phyloP scores from a whole-genome alignment of 92 coral and sea anemone species.

The Siderastrea siderea region DNA sequence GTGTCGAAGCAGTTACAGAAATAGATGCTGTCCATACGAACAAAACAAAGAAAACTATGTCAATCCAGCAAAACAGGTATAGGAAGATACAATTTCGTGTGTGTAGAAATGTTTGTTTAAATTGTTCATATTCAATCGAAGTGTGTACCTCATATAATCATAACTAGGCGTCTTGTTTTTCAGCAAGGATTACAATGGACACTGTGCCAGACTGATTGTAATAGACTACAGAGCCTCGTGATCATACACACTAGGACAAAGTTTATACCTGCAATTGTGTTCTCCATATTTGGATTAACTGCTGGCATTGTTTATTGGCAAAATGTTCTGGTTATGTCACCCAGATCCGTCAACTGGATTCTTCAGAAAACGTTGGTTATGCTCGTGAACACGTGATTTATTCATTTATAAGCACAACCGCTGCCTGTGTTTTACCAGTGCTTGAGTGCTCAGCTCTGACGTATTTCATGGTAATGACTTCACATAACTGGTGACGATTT shows the following conservation, averaged over 20 bases:
- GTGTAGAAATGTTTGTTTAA: too few species aligned
- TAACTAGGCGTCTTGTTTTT: conserved; percentile 4
- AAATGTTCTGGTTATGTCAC: background rate
- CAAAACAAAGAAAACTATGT: background rate
- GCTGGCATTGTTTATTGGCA: conserved; percentile 65
- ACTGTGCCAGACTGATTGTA: conserved; percentile 32
- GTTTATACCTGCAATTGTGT: conserved; percentile 24
- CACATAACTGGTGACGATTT: conserved; percentile 64
- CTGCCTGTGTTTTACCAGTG: conserved; percentile 64
- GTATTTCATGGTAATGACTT: conserved; percentile 69
- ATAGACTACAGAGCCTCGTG: conserved; percentile 42
- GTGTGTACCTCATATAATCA: background rate
- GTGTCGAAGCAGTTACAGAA: background rate
- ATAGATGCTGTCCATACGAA: background rate
- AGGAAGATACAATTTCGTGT: background rate
- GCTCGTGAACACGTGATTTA: conserved; percentile 63
- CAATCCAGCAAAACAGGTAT: background rate
- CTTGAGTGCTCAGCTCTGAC: conserved; percentile 53
- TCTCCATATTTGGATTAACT: conserved; percentile 34
- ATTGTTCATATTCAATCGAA: background rate
- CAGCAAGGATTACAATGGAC: conserved; percentile 2
- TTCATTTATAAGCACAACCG: conserved; percentile 47
- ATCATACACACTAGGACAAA: background rate
- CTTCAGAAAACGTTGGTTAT: conserved; percentile 49
- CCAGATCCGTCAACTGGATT: conserved; percentile 48